Evolutionary conservation across 2,113 vertebrate genomes (phyloP), one percentile per base, ranked within the genome.

Genomic region (Poecile atricapillus): DNA sequence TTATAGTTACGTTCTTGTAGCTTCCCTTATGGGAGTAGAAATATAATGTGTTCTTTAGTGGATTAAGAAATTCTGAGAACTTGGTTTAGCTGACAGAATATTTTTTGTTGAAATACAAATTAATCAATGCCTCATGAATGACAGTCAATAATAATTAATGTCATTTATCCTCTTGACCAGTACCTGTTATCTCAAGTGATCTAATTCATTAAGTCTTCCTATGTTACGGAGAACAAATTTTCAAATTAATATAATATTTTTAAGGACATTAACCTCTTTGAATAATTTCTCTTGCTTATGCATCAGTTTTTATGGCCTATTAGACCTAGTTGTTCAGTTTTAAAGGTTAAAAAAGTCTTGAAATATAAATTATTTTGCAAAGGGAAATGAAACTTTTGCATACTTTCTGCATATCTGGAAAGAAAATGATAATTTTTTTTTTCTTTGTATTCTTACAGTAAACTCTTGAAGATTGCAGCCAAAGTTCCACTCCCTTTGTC

Each of bases 401-500:
- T 59, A 41, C 25, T 59, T 70, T 63, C 22, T 87, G n/a, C 68
- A 23, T 46, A 17, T 18, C 41, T 59, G 25, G 11, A 65, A 94
- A 65, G 5, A 33, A 91, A 85, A 75, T 69, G 15, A 15, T 12
- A 20, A 3, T 88, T 80, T 89, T 68, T 69, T 69, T 65, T 52
- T 95, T 64, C 87, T 94, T 85, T 94, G 14, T 95, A 8, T 96
- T 95, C 77, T 97, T 94, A 17, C 98, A 99, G 99, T 96, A 99
- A 98, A 96, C 96, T 99, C 56, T 97, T 99, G 98, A 98, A 97
- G 96, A 97, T 98, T 19, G 94, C 97, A 49, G 97, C 98, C 59
- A 95, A 96, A 68, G 96, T 99, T 81, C 98, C 98, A 58, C 97
- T 99, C 44, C 98, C 98, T 59, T 89, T 99, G 95, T 98, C 98